Percentiles rank a stretch among this genome's conserved stretches.
Evolutionary conservation across 1,140 invertebrate species (phyloP).

Genomic region (Copidosoma floridanum): DNA sequence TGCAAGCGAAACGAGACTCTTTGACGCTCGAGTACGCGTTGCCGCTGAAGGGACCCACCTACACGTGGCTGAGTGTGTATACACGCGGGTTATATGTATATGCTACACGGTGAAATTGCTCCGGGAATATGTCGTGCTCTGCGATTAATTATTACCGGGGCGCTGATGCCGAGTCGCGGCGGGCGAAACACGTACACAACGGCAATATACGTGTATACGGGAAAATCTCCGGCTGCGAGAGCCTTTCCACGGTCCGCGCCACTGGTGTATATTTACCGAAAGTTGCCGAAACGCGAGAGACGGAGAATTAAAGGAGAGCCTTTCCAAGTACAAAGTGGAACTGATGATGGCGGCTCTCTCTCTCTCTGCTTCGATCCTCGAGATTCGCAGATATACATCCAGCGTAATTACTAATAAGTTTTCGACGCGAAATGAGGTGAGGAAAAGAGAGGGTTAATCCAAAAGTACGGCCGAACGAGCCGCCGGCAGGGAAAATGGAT

Average conservation of each 20-base stretch:
- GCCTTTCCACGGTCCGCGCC: slow-evolving; percentile 38
- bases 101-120: neutral
- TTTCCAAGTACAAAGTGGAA: slow-evolving; percentile 29
- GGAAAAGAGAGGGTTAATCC: slow-evolving; percentile 58
- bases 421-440: slow-evolving; percentile 58
- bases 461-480: slow-evolving; percentile 53
- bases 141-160: slow-evolving; percentile 38
- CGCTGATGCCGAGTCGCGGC: no score
- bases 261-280: slow-evolving; percentile 46
- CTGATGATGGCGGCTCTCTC: slow-evolving; percentile 25
- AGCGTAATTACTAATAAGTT: slow-evolving; percentile 58
- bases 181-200: no score
- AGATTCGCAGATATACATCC: slow-evolving; percentile 45
- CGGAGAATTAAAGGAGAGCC: slow-evolving; percentile 45
- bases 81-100: neutral
- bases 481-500: slow-evolving; percentile 26
- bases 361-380: slow-evolving; percentile 44
- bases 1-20: slow-evolving; percentile 21
- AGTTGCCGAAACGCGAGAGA: slow-evolving; percentile 45
- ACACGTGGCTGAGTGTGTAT: neutral
- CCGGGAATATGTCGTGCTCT: slow-evolving; percentile 30
- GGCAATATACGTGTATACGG: neutral
- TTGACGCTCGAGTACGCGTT: slow-evolving; percentile 29
- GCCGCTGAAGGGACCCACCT: neutral
- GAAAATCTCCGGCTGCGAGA: slow-evolving; percentile 26